These are phyloP conservation scores for Aphodius sticticus DNA, from an alignment of 2,888 invertebrate genomes.

Conservation along the genomic window DNA sequence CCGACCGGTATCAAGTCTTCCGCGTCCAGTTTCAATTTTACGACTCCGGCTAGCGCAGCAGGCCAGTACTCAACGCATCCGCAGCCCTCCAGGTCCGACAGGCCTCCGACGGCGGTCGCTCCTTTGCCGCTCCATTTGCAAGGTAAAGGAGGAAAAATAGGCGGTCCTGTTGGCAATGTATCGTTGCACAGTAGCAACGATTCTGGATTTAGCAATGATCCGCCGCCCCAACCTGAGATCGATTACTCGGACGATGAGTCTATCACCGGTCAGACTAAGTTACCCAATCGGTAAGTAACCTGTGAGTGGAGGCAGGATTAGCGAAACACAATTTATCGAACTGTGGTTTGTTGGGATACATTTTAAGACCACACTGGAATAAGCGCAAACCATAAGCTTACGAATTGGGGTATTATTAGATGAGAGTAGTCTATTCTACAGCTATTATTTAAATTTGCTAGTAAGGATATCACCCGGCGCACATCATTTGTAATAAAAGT, in stretches of 20 bases:
- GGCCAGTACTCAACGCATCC: conserved; percentile 56
- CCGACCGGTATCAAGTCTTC: conserved; percentile 68
- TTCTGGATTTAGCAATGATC: conserved; percentile 91
- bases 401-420: no score
- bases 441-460: no score
- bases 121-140: conserved; percentile 56
- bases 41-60: conserved; percentile 52
- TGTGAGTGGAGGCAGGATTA: conserved; percentile 29
- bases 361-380: no score
- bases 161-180: conserved; percentile 70
- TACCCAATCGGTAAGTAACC: conserved; percentile 63
- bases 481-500: no score
- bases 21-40: conserved; percentile 65
- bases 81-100: conserved; percentile 55
- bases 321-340: neutral
- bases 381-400: no score
- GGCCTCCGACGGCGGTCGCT: conserved; percentile 55
- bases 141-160: conserved; percentile 54
- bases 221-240: conserved; percentile 85
- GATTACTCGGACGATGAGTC: conserved; percentile 92
- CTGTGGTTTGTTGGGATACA: neutral
- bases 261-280: conserved; percentile 67
- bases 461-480: no score
- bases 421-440: no score
- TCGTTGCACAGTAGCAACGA: conserved; percentile 92